Evolutionary conservation across 2,113 vertebrate species (phyloP), one percentile per base, ranked within the genome.

Genomic region (Odobenus rosmarus): DNA sequence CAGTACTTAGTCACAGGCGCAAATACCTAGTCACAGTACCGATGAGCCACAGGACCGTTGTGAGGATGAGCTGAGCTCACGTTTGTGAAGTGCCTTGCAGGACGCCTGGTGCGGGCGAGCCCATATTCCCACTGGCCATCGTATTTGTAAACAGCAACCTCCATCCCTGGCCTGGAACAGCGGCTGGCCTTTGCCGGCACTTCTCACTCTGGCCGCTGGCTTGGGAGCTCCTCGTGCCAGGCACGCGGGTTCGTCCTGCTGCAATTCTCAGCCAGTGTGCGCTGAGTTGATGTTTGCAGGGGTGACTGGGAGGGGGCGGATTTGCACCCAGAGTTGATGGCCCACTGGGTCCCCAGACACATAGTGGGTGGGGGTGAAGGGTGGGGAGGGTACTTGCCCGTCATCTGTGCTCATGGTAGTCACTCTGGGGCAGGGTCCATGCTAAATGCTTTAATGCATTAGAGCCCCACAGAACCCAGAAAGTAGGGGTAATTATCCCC

Each of bases 301-400:
- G 42, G 3, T 42, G 61, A 42, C 3, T 1, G 9, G 51, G 4
- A 13, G 2, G 26, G 15, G 8, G 16, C 4, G 2, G 33, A 7
- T 36, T 42, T 61, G 76, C 18, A 11, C 39, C 31, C 2, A 15
- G 14, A 81, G 61, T 28, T 23, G 1, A 24, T 14, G 59, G 51
- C 51, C 42, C 8, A 2, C 5, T 3, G 31, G 6, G 42, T 59
- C 42, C 79, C 24, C 33, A 79, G 39, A 42, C 26, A 72, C 3
- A 10, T 14, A 26, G 51, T 4, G 11, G 39, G 72, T 16, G 18
- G 31, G 55, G 28, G 28, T n/a, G 9, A n/a, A 13, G 36, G 19
- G 7, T 57, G 79, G 28, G 53, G 62, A 92, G 16, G 28, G 76
- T 19, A 12, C 28, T 42, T 23, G 24, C n/a, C 61, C 24, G 3